Evolutionary conservation across 2,797 vertebrate species (phyloP), one percentile per base, ranked within the genome.

Genomic region (Alca torda): DNA sequence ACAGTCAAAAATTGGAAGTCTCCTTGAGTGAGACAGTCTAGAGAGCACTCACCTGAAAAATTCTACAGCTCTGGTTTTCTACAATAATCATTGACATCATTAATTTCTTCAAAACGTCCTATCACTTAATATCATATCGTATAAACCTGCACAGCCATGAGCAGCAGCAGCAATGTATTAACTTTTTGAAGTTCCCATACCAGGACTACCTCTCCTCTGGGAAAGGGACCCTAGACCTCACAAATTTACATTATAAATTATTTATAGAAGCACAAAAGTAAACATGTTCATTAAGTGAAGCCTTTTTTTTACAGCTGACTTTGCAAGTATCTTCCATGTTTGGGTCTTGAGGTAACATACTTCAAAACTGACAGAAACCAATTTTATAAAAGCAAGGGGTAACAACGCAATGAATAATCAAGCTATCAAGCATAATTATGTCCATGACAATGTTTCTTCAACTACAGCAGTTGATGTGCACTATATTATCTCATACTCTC

Each of bases 351-450:
- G 57, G 57, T 84, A 84, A 51, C 56, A 37, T 43, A 61, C 39
- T 81, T 89, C 63, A 92, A 81, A 91, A 33, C 39, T 30, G 68
- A 75, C 35, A 92, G 73, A 92, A 94, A 77, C 25, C 18, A 75
- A 85, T 80, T 89, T 95, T 83, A 77, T 75, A 78, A 89, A 89
- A 84, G 69, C 69, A 69, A 88, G 51, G 70, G 48, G 69, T 17
- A 79, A 72, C 33, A 80, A 86, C 89, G 31, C 30, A 89, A 61
- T 28, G 37, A 92, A 85, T 80, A 93, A 95, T 75, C n/a, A 77
- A 77, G 61, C 26, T 85, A 75, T 54, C 65, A 63, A 85, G 21
- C 35, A 25, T 7, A 67, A 67, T 72, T 33, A 48, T 16, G 31
- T 56, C 73, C 46, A 65, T 68, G 33, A n/a, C 70, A 46, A 41